Percentiles rank a stretch among this genome's conserved stretches.
These are phyloP conservation scores for Conus canariensis DNA, from an alignment of 2,888 invertebrate genomes.

Conservation along the genomic window DNA sequence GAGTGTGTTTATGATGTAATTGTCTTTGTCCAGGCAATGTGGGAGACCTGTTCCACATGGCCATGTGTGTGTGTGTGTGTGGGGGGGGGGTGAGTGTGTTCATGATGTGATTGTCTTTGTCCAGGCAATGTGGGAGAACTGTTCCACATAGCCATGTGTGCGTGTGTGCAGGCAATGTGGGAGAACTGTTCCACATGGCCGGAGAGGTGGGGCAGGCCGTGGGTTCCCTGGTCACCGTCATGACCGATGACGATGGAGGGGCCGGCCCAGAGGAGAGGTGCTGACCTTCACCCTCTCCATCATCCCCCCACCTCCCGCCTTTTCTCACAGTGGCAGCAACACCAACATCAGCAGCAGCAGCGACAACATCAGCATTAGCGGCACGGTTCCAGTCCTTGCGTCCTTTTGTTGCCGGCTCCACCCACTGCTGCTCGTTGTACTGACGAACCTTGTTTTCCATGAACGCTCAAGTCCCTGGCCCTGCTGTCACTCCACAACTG, in stretches of 20 bases:
- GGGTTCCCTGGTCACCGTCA: constrained; percentile 92
- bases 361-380: neutral
- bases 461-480: neutral
- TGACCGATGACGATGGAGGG: constrained; percentile 86
- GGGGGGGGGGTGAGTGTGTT: too few species aligned
- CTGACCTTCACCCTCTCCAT: constrained; percentile 14
- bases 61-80: too few species aligned
- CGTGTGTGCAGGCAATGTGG: constrained; percentile 79
- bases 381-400: neutral
- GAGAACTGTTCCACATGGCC: constrained; percentile 90
- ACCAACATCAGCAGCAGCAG: neutral
- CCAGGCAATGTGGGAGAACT: constrained; percentile 83
- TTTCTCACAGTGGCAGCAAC: neutral
- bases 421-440: neutral
- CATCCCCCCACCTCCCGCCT: neutral
- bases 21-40: too few species aligned
- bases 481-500: neutral
- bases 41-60: too few species aligned
- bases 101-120: neutral
- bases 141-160: constrained; percentile 86
- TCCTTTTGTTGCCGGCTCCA: neutral
- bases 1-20: too few species aligned
- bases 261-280: constrained; percentile 43
- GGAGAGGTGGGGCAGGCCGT: constrained; percentile 93
- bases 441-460: neutral